Evolutionary conservation across 2,888 invertebrate genomes (phyloP).

Genomic region (Cryptophagus acutangulus): DNA sequence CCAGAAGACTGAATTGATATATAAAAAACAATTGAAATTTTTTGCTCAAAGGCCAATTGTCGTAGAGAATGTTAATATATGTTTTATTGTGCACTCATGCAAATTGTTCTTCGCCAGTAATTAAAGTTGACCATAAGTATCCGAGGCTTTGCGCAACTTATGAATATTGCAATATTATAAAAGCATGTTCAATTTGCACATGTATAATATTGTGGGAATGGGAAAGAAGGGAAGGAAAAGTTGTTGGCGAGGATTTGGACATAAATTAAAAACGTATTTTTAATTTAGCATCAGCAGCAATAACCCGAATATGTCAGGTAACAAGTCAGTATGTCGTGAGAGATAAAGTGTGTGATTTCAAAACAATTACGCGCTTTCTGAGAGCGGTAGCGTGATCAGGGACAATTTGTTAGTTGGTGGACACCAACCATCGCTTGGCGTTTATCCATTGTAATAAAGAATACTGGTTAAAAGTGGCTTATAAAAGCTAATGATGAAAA

Average conservation of each 20-base stretch:
- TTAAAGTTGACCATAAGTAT: constrained; percentile 1
- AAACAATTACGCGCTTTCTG: constrained; percentile 30
- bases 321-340: not conserved
- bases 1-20: no score
- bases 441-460: constrained; percentile 22
- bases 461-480: constrained; percentile 12
- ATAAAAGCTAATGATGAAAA: constrained; percentile 41
- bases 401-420: constrained; percentile 27
- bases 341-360: constrained; percentile 29
- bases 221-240: not conserved
- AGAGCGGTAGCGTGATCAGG: constrained; percentile 27
- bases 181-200: constrained; percentile 5
- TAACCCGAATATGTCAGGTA: constrained; percentile 1
- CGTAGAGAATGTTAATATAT: no score
- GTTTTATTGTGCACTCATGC: no score
- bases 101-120: constrained; percentile 6
- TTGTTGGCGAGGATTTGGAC: not conserved
- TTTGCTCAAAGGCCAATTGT: constrained; percentile 4
- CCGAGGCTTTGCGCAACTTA: constrained; percentile 1
- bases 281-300: constrained; percentile 4
- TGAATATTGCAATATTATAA: constrained; percentile 5
- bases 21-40: constrained; percentile 2
- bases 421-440: constrained; percentile 21
- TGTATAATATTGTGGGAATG: constrained; percentile 1
- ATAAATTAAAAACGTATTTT: constrained; percentile 3